A percentile compares a stretch with the other conserved stretches of the same genome.
Conservation (phyloP, 2,113 vertebrate species). For the Hepsetus odoe region DNA sequence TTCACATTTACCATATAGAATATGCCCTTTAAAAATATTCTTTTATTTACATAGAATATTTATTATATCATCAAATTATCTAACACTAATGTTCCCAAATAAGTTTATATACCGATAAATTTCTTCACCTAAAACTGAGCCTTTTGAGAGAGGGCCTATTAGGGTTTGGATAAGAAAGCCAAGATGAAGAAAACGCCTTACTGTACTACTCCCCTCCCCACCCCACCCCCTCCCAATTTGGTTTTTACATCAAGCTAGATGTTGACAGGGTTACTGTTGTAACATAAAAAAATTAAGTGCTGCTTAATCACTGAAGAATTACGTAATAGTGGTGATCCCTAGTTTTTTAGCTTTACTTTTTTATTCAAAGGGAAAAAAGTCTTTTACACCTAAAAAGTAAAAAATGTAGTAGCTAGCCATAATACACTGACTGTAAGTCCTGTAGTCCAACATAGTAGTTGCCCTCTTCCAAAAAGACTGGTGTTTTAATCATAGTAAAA, state of each 20-base stretch:
- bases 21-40: constrained; percentile 25
- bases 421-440: constrained; percentile 85
- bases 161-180: constrained; percentile 72
- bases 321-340: constrained; percentile 85
- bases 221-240: constrained; percentile 68
- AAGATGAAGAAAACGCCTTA: constrained; percentile 92
- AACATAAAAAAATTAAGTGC: constrained; percentile 85
- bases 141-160: constrained; percentile 66
- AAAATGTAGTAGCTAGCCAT: constrained; percentile 77
- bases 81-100: constrained; percentile 46
- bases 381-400: constrained; percentile 78
- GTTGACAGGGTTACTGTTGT: constrained; percentile 93
- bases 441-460: constrained; percentile 79
- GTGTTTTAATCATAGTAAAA: constrained; percentile 83
- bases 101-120: constrained; percentile 60
- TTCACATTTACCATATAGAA: not conserved
- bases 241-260: constrained; percentile 88
- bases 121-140: constrained; percentile 87
- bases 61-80: constrained; percentile 33
- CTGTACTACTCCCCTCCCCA: too few species aligned
- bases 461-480: constrained; percentile 82
- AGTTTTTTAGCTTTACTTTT: constrained; percentile 67
- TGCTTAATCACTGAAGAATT: constrained; percentile 91
- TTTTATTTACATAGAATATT: constrained; percentile 43
- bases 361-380: constrained; percentile 62